Base-by-base conservation (phyloP, 2,888 invertebrate genomes). In the Hyalella azteca region DNA sequence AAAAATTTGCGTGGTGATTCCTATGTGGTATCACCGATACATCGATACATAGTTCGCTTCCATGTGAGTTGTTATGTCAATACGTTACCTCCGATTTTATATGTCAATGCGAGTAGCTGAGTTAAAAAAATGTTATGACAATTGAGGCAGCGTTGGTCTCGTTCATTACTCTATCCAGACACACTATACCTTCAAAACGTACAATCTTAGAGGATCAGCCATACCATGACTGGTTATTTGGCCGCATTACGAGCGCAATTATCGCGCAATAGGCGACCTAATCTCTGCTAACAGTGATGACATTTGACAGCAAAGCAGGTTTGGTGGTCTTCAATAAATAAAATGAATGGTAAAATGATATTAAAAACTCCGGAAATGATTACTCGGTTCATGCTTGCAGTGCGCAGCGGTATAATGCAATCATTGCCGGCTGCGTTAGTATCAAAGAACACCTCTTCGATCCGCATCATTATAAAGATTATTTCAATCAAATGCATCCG, bases 251-350 rank as follows among this genome's bases (percentile, higher is more conserved):
- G 19, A 29, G 66, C 66, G 36, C 36, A 66, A 66, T 66, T 66
- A 66, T 66, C 66, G 66, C 66, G 19, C 66, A 32, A 66, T 36
- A 29, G 66, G 19, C 66, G 66, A 66, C 66, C 36, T 66, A 66
- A 66, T 66, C 66, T 36, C 29, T 36, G 36, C 66, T 66, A 66
- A 66, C 66, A 19, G 66, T 66, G 66, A 66, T 66, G 66, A 66
- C 66, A 66, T 66, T 66, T 26, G 26, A 26, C 54, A 54, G 54
- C 54, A 26, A 22, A 54, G 54, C 66, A 19, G 66, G 32, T 66
- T 32, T 66, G 36, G 66, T 36, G 66, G 66, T 66, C 36, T 60
- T 36, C 36, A n/a, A 36, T 36, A 66, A 36, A 66, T 66, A 36
- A 66, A 66, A 45, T 45, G 45, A 45, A 45, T 45, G 4, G 54